Evolutionary conservation across 2,113 vertebrate species (phyloP).

Genomic region (Emydocephalus ijimae): DNA sequence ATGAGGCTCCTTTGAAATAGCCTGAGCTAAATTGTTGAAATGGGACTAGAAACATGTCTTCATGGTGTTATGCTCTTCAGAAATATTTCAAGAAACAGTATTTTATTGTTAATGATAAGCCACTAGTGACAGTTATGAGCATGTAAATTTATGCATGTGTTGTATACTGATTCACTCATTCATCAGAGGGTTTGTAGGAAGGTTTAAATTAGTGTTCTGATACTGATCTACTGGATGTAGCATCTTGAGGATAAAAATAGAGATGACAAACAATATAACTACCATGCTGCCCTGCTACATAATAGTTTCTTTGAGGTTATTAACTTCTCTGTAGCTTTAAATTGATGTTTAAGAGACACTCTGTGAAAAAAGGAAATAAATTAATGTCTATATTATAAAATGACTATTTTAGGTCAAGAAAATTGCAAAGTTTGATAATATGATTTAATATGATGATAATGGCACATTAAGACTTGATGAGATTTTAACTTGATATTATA

Average conservation of each 20-base stretch:
- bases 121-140: not conserved
- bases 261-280: not conserved
- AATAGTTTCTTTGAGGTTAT: constrained; percentile 14
- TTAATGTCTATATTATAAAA: constrained; percentile 2
- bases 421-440: constrained; percentile 19
- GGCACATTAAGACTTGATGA: not conserved
- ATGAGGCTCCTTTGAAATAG: not conserved
- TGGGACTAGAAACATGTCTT: not conserved
- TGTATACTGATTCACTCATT: constrained; percentile 15
- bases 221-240: not conserved
- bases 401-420: not conserved
- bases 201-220: constrained; percentile 11
- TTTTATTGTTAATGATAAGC: constrained; percentile 9
- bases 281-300: not conserved
- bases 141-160: not conserved
- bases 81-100: not conserved
- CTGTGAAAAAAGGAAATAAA: constrained; percentile 20
- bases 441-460: constrained; percentile 2
- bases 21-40: not conserved
- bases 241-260: not conserved
- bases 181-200: constrained; percentile 2
- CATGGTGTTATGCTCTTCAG: not conserved
- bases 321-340: constrained; percentile 2
- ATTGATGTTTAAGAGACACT: not conserved
- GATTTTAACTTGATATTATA: constrained; percentile 22